phyloP scores from a whole-genome alignment of 1,140 invertebrate species.

The Choristoneura fumiferana region DNA sequence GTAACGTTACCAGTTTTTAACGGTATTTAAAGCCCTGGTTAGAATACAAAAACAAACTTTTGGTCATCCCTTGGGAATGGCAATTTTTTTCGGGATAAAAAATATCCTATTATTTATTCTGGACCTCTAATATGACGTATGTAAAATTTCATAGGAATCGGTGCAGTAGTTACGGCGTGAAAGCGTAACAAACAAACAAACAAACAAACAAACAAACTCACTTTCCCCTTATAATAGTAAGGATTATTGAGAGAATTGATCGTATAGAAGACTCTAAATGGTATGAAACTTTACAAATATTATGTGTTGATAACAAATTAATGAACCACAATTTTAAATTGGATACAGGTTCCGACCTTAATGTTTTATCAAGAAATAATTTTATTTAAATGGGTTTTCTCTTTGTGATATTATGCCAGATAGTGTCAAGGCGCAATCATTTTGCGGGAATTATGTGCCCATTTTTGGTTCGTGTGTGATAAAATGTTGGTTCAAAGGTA shows the following conservation, averaged over 20 bases:
- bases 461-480: not conserved
- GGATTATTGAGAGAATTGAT: not conserved
- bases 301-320: not conserved
- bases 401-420: not conserved
- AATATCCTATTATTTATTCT: no score
- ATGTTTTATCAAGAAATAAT: not conserved
- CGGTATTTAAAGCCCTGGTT: no score
- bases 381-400: not conserved
- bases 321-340: not conserved
- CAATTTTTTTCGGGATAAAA: no score
- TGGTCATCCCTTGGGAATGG: no score
- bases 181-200: no score
- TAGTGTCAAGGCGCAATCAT: constrained; percentile 5
- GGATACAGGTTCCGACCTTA: constrained; percentile 11
- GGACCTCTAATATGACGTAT: no score
- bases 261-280: not conserved
- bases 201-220: no score
- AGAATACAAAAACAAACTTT: no score
- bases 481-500: not conserved
- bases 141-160: no score
- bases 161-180: no score
- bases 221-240: no score
- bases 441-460: not conserved
- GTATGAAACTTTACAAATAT: constrained; percentile 10
- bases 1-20: no score